Evolutionary conservation across 2,113 vertebrate genomes (phyloP).

Genomic region (Corythoichthys intestinalis): DNA sequence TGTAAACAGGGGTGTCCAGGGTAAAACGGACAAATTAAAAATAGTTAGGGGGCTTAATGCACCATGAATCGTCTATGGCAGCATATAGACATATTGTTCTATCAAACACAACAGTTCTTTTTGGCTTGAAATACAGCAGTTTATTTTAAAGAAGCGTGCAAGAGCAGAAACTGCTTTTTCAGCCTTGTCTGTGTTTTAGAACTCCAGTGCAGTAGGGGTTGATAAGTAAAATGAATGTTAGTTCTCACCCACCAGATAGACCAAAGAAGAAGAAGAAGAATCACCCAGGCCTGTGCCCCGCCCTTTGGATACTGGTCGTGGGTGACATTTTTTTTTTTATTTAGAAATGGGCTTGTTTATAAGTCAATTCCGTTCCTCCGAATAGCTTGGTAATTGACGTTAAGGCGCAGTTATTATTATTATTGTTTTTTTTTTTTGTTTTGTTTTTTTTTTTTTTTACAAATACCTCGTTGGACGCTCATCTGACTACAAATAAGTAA

Average conservation of each 20-base stretch:
- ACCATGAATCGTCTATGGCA: too few species aligned
- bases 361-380: constrained; percentile 13
- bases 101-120: too few species aligned
- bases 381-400: constrained; percentile 22
- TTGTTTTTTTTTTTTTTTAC: background rate
- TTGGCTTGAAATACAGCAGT: too few species aligned
- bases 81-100: too few species aligned
- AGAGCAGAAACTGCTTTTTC: too few species aligned
- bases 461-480: background rate
- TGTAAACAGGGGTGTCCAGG: too few species aligned
- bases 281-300: constrained; percentile 31
- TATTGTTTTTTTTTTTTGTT: too few species aligned
- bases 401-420: background rate
- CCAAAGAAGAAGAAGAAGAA: constrained; percentile 26
- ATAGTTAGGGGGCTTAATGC: too few species aligned
- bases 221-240: background rate
- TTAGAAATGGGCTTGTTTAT: constrained; percentile 42
- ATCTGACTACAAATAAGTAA: background rate
- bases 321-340: constrained; percentile 29
- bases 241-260: background rate
- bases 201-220: constrained; percentile 1
- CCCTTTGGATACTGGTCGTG: constrained; percentile 36
- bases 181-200: too few species aligned
- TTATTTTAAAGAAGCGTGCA: too few species aligned
- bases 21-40: too few species aligned